Evolutionary conservation across 2,888 invertebrate species (phyloP).

Genomic region (Lepetodrilus schrolli): DNA sequence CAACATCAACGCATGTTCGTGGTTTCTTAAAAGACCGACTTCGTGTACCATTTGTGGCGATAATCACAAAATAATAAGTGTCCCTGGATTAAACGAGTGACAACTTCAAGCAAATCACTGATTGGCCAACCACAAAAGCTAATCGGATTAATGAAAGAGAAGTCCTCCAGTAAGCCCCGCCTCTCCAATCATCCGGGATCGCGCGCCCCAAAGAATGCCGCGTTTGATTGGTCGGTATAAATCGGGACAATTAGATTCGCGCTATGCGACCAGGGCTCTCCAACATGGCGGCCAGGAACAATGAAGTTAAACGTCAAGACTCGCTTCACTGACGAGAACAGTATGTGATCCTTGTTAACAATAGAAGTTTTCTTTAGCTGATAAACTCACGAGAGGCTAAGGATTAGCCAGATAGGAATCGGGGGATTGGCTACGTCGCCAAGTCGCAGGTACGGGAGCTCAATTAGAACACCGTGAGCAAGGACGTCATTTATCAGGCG

Average conservation of each 20-base stretch:
- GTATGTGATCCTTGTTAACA: conserved; percentile 14
- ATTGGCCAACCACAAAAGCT: conserved; percentile 47
- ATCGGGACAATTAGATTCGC: conserved; percentile 32
- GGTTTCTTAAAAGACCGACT: not conserved
- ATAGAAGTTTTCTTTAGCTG: conserved; percentile 20
- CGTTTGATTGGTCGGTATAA: conserved; percentile 38
- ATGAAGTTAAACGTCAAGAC: conserved; percentile 17
- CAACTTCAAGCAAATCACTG: conserved; percentile 42
- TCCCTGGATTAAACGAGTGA: conserved; percentile 45
- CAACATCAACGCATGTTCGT: not conserved
- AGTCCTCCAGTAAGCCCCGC: conserved; percentile 41
- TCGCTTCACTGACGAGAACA: conserved; percentile 1
- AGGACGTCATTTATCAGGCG: conserved; percentile 6
- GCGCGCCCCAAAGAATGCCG: conserved; percentile 37
- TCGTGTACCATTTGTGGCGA: conserved; percentile 43
- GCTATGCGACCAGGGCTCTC: conserved; percentile 1
- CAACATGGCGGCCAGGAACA: conserved; percentile 11
- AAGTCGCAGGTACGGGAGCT: not conserved
- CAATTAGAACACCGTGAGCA: conserved; percentile 3
- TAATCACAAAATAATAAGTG: conserved; percentile 51
- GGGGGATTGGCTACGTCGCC: not conserved
- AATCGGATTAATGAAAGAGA: conserved; percentile 47
- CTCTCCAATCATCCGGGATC: conserved; percentile 47
- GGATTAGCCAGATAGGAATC: conserved; percentile 32
- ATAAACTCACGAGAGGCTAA: conserved; percentile 17